These are phyloP conservation scores for Adelges cooleyi DNA, from an alignment of 1,140 invertebrate species.

Conservation along the genomic window DNA sequence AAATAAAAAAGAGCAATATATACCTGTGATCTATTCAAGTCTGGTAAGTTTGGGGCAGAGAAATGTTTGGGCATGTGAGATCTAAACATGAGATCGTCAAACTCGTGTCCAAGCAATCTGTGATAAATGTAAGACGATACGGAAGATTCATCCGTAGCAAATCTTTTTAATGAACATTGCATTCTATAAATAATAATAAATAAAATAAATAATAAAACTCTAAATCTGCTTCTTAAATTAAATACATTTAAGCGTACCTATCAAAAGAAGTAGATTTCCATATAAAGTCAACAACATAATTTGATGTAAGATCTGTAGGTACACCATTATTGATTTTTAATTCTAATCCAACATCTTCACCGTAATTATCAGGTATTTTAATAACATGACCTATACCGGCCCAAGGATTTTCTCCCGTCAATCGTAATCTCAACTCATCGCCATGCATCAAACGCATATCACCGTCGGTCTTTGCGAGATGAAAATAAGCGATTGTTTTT, in stretches of 20 bases:
- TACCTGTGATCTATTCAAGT: slow-evolving; percentile 87
- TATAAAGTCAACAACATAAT: slow-evolving; percentile 98
- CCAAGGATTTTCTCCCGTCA: slow-evolving; percentile 91
- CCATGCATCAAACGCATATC: slow-evolving; percentile 72
- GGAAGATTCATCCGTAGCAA: slow-evolving; percentile 90
- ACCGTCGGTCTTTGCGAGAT: slow-evolving; percentile 92
- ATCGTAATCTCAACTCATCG: slow-evolving; percentile 88
- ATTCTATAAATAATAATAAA: slow-evolving; percentile 53
- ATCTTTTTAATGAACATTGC: slow-evolving; percentile 87
- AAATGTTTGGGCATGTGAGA: slow-evolving; percentile 90
- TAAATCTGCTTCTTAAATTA: slow-evolving; percentile 2
- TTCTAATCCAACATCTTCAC: slow-evolving; percentile 96
- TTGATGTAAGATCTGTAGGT: slow-evolving; percentile 81
- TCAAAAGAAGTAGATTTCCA: slow-evolving; percentile 99
- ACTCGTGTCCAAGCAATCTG: slow-evolving; percentile 88
- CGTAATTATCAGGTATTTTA: slow-evolving; percentile 98
- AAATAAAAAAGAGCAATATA: background rate
- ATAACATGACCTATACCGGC: slow-evolving; percentile 92
- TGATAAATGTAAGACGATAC: slow-evolving; percentile 98
- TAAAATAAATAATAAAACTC: no score
- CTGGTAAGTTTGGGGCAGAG: slow-evolving; percentile 91
- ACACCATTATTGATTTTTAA: slow-evolving; percentile 81
- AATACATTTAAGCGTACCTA: slow-evolving; percentile 46
- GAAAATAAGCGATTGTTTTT: slow-evolving; percentile 95
- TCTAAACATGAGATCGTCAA: slow-evolving; percentile 86